phyloP scores from a whole-genome alignment of 2,888 invertebrate genomes.

The Acrobasis suavella region DNA sequence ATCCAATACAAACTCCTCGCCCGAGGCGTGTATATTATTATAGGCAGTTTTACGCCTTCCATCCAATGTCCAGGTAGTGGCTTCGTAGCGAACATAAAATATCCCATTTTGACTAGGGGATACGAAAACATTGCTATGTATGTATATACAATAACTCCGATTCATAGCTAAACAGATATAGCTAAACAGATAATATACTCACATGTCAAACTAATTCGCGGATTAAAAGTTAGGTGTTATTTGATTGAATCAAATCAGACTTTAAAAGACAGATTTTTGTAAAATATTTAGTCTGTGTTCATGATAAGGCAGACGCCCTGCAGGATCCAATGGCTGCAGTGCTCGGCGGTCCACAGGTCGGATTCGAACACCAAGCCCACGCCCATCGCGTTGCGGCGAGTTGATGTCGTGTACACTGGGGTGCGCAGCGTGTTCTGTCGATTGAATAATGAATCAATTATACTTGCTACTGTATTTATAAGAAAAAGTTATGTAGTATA shows the following conservation, averaged over 20 bases:
- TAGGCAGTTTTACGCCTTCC: too few species aligned
- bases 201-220: too few species aligned
- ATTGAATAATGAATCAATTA: slow-evolving; percentile 4
- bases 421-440: slow-evolving; percentile 91
- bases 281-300: slow-evolving; percentile 86
- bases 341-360: slow-evolving; percentile 90
- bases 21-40: too few species aligned
- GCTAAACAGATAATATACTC: too few species aligned
- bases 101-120: too few species aligned
- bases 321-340: slow-evolving; percentile 93
- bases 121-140: too few species aligned
- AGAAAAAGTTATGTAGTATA: too few species aligned
- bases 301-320: slow-evolving; percentile 94
- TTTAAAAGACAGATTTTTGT: not conserved
- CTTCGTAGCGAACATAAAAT: too few species aligned
- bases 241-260: not conserved
- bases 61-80: too few species aligned
- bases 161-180: too few species aligned
- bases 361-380: slow-evolving; percentile 95
- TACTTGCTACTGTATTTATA: not conserved
- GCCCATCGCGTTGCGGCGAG: slow-evolving; percentile 94
- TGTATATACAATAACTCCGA: too few species aligned
- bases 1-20: too few species aligned
- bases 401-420: slow-evolving; percentile 95
- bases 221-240: not conserved